phyloP scores from a whole-genome alignment of 1,140 invertebrate species.

The Brachionus angularis region DNA sequence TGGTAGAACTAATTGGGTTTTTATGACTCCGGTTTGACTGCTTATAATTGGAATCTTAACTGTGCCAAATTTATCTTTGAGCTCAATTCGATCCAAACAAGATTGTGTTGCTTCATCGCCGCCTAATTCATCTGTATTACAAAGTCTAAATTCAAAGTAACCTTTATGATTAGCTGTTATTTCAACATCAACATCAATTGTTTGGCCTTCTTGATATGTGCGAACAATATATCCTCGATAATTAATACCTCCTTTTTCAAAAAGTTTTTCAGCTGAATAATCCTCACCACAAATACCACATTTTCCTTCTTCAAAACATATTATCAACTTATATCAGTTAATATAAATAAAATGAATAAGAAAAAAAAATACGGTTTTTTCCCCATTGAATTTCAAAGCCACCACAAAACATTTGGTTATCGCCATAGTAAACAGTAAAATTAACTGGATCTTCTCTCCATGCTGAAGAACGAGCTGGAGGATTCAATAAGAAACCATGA shows the following conservation, averaged over 20 bases:
- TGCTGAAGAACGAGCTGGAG: too few relatives aligned
- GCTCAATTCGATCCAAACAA: slow-evolving; percentile 47
- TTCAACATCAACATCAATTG: neutral
- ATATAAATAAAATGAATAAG: too few relatives aligned
- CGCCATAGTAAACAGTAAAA: neutral
- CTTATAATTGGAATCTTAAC: neutral
- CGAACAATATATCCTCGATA: neutral
- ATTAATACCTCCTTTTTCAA: neutral
- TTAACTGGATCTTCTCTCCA: neutral
- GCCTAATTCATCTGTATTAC: slow-evolving; percentile 61
- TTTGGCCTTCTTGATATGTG: neutral
- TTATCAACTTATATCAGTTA: too few relatives aligned
- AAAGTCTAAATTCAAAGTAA: slow-evolving; percentile 50
- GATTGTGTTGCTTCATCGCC: slow-evolving; percentile 12
- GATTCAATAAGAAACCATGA: too few relatives aligned
- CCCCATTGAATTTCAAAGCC: slow-evolving; percentile 48
- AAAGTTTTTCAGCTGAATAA: neutral
- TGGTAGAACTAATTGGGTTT: slow-evolving; percentile 61
- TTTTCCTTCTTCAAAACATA: too few relatives aligned
- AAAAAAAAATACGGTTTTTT: too few relatives aligned
- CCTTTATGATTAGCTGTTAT: slow-evolving; percentile 48
- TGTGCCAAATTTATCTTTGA: slow-evolving; percentile 8
- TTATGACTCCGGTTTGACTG: neutral
- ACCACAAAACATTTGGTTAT: neutral
- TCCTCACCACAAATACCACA: slow-evolving; percentile 59